Evolutionary conservation across 2,888 invertebrate species (phyloP).

Genomic region (Rhagonycha lutea): DNA sequence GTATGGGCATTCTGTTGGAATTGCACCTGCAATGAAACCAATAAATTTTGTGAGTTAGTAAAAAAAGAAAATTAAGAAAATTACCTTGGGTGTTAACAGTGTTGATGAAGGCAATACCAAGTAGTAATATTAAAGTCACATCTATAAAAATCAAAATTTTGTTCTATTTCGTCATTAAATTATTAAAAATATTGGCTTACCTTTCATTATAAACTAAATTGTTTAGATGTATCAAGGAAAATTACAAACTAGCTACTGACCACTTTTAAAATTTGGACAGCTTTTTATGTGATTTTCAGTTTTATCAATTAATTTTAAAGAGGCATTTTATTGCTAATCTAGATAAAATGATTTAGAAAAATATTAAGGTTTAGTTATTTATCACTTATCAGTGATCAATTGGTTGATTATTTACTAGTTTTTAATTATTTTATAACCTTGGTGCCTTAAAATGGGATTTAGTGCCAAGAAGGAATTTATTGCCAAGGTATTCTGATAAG

Average conservation of each 20-base stretch:
- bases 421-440: background rate
- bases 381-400: background rate
- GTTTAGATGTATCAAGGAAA: background rate
- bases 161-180: background rate
- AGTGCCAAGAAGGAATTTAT: background rate
- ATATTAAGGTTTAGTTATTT: too few relatives aligned
- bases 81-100: background rate
- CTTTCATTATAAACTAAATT: background rate
- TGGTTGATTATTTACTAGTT: background rate
- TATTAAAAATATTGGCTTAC: background rate
- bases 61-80: too few relatives aligned
- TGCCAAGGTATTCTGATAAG: background rate
- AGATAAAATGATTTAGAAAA: background rate
- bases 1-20: conserved; percentile 17
- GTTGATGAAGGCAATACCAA: background rate
- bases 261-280: background rate
- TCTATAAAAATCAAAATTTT: background rate
- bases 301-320: background rate
- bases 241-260: background rate
- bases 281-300: background rate
- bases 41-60: background rate
- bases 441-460: background rate
- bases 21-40: background rate
- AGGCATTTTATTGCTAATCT: background rate
- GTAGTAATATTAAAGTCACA: background rate